A percentile compares a stretch with the other conserved stretches of the same genome.
phyloP scores from a whole-genome alignment of 2,113 vertebrate species.

The Agapornis roseicollis region DNA sequence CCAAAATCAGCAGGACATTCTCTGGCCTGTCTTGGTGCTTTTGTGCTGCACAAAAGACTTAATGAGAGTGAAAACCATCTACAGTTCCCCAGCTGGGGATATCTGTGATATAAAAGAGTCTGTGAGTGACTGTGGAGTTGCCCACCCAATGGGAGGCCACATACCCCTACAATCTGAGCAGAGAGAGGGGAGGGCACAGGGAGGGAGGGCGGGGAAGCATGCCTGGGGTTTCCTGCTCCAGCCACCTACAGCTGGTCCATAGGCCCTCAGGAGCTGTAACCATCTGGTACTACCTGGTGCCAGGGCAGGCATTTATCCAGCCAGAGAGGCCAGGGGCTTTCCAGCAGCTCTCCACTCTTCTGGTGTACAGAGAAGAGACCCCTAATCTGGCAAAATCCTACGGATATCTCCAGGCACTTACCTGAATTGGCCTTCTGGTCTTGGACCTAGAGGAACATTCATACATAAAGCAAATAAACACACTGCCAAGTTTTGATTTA shows the following conservation, averaged over 20 bases:
- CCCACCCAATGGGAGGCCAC: not conserved
- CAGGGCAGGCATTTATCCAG: not conserved
- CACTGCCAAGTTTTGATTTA: not conserved
- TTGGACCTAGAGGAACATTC: not conserved
- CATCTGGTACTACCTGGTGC: not conserved
- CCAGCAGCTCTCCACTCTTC: not conserved
- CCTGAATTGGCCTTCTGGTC: not conserved
- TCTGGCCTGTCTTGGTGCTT: not conserved
- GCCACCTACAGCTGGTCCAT: not conserved
- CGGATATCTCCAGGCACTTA: not conserved
- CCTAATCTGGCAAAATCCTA: not conserved
- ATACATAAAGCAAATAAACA: not conserved
- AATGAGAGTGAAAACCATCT: conserved; percentile 1
- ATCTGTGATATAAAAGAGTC: not conserved
- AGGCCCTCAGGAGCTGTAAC: not conserved
- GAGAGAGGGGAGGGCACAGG: not conserved
- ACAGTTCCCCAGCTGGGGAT: not conserved
- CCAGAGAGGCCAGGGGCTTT: not conserved
- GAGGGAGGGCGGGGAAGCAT: fast-evolving
- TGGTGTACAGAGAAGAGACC: not conserved
- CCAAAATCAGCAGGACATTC: conserved; percentile 5
- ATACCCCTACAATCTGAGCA: not conserved
- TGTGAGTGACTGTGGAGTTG: not conserved
- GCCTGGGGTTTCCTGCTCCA: not conserved
- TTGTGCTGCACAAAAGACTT: not conserved